Evolutionary conservation across 1,140 invertebrate genomes (phyloP), one percentile per base, ranked within the genome.

Genomic region (Rhagoletis pomonella): DNA sequence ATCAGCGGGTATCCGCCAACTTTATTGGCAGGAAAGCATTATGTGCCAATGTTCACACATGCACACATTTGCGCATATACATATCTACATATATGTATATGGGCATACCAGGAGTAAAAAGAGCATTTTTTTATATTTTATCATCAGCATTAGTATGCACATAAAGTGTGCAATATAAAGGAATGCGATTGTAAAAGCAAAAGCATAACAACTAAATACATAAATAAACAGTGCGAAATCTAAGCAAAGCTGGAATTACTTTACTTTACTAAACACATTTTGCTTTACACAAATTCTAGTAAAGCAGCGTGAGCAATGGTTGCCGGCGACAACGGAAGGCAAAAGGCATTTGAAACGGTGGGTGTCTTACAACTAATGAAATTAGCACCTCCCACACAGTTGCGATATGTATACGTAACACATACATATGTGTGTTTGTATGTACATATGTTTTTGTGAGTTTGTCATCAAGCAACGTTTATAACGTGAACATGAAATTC

Each of bases 1-100:
- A 29, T 73, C 69, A 73, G 69, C 69, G 69, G 69, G 69, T 73
- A 42, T 44, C 14, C 69, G 44, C 42, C 39, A 47, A 17, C 69
- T 73, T 73, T 73, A 73, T 73, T 73, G 69, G 14, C 69, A 73
- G 69, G 69, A 44, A 47, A 12, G 42, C 69, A 73, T 73, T 73
- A 73, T 42, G 29, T 47, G 17, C 69, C 12, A 73, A 47, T 14
- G 12, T 73, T 10, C 19, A 69, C n/a, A 39, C 19, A 69, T 29
- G 29, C 29, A 29, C 29, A 29, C 29, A 29, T 29, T 29, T 29
- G 29, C 29, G 29, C 29, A 29, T 29, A 29, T 29, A 29, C 29
- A 29, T 29, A 29, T 29, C 29, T 29, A 29, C 29, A 29, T 29
- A 29, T 29, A 29, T 29, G 29, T 29, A 29, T 29, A 1, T 29